Evolutionary conservation across 2,888 invertebrate genomes (phyloP), one percentile per base, ranked within the genome.

Genomic region (Amiota mariae): DNA sequence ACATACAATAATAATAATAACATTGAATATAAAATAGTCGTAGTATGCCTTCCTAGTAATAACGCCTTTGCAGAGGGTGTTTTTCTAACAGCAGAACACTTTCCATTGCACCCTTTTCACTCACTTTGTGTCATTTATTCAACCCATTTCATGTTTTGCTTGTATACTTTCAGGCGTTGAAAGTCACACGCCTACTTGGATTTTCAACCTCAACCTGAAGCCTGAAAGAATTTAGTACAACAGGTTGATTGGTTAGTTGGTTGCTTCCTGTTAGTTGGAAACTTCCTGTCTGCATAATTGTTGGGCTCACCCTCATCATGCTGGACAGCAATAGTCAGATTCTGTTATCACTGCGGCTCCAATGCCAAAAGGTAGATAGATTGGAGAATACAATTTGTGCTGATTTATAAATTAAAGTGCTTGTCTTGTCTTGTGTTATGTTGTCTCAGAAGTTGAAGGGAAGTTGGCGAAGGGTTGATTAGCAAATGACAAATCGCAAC

Each of bases 271-370:
- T 36, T 36, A 36, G 36, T 36, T 36, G 36, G 36, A 36, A 36
- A 36, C 20, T 66, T 48, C 57, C 67, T 54, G 78, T 76, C 74
- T 79, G 82, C 81, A 84, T 85, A 85, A 85, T 84, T 85, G 85
- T n/a, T 63, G 15, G 36, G 36, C 46, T 79, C 85, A 82, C 85
- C 85, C 86, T 84, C 86, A 84, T 85, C 86, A 84, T 66, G 67
- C 48, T 59, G 18, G 20, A 75, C 77, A 68, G 76, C 77, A 76
- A 75, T 59, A 72, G 76, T 67, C 74, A 66, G 59, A 47, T 82
- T 68, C 84, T 72, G 75, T 73, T 48, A 18, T 56, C 49, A 47
- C 36, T 10, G 9, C 13, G 64, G 74, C 78, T 68, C 54, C 12
- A 68, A 36, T 54, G 74, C 79, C 75, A 75, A 73, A 77, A 79